Conservation (phyloP, 1,140 invertebrate species). For the Eupeodes corollae region DNA sequence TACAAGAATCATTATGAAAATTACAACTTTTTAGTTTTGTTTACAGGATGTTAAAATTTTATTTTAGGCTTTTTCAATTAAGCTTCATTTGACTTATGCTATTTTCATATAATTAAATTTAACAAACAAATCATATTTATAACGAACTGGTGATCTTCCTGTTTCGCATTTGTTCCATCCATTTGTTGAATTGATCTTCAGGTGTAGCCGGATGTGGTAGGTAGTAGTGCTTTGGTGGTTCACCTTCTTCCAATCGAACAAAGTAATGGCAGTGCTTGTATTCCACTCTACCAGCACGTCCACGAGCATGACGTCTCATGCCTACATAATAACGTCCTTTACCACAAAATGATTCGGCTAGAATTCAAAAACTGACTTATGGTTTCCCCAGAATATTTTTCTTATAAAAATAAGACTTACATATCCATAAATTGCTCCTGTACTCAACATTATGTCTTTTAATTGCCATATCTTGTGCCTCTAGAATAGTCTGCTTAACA, state of each 20-base stretch:
- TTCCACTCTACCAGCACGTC: slow-evolving; percentile 54
- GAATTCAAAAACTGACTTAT: slow-evolving; percentile 31
- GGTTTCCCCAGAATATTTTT: too few species aligned
- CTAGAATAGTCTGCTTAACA: slow-evolving; percentile 69
- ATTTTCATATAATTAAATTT: too few species aligned
- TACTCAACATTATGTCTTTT: slow-evolving; percentile 88
- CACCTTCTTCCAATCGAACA: slow-evolving; percentile 82
- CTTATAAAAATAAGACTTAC: too few species aligned
- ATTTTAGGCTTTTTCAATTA: too few species aligned
- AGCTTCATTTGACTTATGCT: too few species aligned
- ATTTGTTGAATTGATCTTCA: slow-evolving; percentile 60
- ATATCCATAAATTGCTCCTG: slow-evolving; percentile 91
- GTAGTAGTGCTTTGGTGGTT: slow-evolving; percentile 76
- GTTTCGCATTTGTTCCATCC: slow-evolving; percentile 55
- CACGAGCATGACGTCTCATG: slow-evolving; percentile 65
- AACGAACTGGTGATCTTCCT: slow-evolving; percentile 59
- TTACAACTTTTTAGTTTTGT: too few species aligned
- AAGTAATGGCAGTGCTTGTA: slow-evolving; percentile 82
- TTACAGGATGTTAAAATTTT: too few species aligned
- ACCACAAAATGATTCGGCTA: slow-evolving; percentile 74
- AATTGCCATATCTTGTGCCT: slow-evolving; percentile 82
- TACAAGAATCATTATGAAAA: too few species aligned
- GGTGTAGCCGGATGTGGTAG: slow-evolving; percentile 52
- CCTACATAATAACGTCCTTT: slow-evolving; percentile 72
- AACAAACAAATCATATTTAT: slow-evolving; percentile 34